A percentile compares a stretch with the other conserved stretches of the same genome.
These are phyloP conservation scores for Callocephalon fimbriatum DNA, from an alignment of 2,113 vertebrate genomes.

Conservation along the genomic window DNA sequence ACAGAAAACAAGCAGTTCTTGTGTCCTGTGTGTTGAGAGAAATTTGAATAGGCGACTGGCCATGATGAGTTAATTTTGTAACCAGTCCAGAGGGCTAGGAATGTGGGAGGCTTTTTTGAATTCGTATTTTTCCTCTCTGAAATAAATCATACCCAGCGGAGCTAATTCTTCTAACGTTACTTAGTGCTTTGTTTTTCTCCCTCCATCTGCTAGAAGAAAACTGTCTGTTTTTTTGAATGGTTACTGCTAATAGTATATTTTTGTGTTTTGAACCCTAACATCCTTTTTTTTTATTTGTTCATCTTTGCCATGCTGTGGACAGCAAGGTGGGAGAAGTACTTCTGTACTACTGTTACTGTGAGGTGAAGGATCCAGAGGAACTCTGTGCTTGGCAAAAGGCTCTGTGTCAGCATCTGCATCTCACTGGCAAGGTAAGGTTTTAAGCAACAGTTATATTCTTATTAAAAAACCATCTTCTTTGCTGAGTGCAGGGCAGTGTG, in stretches of 20 bases:
- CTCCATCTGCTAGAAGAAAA: background rate
- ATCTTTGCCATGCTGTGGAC: background rate
- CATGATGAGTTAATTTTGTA: background rate
- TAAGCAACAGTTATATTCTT: background rate
- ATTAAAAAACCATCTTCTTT: rapidly evolving
- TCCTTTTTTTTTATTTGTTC: background rate
- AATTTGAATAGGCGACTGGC: background rate
- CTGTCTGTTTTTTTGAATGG: background rate
- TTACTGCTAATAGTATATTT: background rate
- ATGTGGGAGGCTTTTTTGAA: background rate
- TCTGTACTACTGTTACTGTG: slow-evolving; percentile 91
- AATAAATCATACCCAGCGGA: background rate
- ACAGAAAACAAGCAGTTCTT: background rate
- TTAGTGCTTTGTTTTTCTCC: background rate
- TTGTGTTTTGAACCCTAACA: background rate
- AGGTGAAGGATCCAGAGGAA: slow-evolving; percentile 81
- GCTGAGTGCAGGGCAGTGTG: background rate
- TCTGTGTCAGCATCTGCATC: slow-evolving; percentile 86
- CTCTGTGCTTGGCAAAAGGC: slow-evolving; percentile 90
- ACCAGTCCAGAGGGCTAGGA: rapidly evolving
- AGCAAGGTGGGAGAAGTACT: slow-evolving; percentile 88
- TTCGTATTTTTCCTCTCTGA: background rate
- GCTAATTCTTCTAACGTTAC: background rate
- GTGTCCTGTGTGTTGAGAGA: background rate
- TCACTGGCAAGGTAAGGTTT: slow-evolving; percentile 91